Percentiles rank a stretch among this genome's conserved stretches.
These are phyloP conservation scores for Epinephelus moara DNA, from an alignment of 2,113 vertebrate genomes.

Conservation along the genomic window DNA sequence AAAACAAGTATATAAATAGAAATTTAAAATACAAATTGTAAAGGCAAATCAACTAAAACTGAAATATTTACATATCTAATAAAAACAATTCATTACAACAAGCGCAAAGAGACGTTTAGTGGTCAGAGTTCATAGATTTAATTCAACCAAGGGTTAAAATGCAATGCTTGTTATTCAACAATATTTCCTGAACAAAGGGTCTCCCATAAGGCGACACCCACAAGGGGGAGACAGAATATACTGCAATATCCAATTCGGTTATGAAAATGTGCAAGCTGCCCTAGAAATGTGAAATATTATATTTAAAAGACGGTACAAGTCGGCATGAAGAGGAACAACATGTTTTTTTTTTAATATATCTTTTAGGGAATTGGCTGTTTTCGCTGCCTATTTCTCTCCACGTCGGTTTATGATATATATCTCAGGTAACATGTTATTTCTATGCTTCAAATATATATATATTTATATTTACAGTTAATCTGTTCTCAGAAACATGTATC, in stretches of 20 bases:
- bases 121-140: too few relatives aligned
- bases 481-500: background rate
- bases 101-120: too few relatives aligned
- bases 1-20: too few relatives aligned
- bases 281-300: background rate
- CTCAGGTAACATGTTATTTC: background rate
- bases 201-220: conserved; percentile 18
- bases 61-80: too few relatives aligned
- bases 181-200: background rate
- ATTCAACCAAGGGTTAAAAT: too few relatives aligned
- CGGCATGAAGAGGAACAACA: background rate
- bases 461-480: background rate
- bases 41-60: too few relatives aligned
- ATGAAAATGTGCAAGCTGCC: background rate
- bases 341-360: background rate
- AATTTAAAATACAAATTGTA: too few relatives aligned
- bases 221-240: conserved; percentile 55
- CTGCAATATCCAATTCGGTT: background rate
- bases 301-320: too few relatives aligned
- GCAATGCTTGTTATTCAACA: background rate
- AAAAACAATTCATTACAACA: too few relatives aligned
- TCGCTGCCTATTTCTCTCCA: background rate
- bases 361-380: background rate
- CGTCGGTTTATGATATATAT: background rate
- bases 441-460: background rate